Base-by-base conservation (phyloP, 2,888 invertebrate species). In the Nasonia oneida region DNA sequence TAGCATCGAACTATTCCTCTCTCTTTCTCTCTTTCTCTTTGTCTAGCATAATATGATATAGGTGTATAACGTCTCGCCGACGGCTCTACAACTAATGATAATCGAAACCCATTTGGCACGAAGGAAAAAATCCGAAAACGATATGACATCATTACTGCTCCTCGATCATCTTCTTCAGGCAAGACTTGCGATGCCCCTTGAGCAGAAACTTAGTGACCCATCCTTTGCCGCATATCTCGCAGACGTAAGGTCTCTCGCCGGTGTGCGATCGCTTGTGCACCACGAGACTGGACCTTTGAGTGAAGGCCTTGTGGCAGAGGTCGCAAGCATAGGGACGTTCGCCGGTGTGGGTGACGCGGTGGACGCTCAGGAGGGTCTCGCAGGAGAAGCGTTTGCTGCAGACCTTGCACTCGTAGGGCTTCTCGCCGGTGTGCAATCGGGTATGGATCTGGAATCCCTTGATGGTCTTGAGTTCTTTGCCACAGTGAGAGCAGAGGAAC, bases 301-400 rank as follows among this genome's bases (percentile, higher is more conserved):
- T 85, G 53, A 92, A 92, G 14, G 87, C 87, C 81, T 91, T 92
- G 50, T 88, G 88, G 61, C 92, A 92, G 0, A 91, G 74, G 8
- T 88, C 83, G 80, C 92, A 92, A 12, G 83, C 86, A 83, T 90
- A 91, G 4, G 90, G 90, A 50, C 90, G 91, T 1, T 89, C 87
- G 1, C 89, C 90, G 5, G 90, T 89, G 75, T 92, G 92, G 0
- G 90, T 90, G 10, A 88, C 89, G n/a, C 77, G 83, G 67, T 95
- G 95, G 0, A 94, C 93, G 53, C 93, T 94, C 79, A 95, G 89
- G 29, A 94, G 85, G 0, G 91, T 92, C 81, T 91, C 90, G 85
- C 92, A 91, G 5, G 91, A 89, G 83, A 92, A 92, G 81, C 90
- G 89, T 83, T 92, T 92, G 61, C 89, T 91, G 85, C 92, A 91